A percentile compares a stretch with the other conserved stretches of the same genome.
Evolutionary conservation across 1,140 invertebrate genomes (phyloP).

Genomic region (Ostrea denselamellosa): DNA sequence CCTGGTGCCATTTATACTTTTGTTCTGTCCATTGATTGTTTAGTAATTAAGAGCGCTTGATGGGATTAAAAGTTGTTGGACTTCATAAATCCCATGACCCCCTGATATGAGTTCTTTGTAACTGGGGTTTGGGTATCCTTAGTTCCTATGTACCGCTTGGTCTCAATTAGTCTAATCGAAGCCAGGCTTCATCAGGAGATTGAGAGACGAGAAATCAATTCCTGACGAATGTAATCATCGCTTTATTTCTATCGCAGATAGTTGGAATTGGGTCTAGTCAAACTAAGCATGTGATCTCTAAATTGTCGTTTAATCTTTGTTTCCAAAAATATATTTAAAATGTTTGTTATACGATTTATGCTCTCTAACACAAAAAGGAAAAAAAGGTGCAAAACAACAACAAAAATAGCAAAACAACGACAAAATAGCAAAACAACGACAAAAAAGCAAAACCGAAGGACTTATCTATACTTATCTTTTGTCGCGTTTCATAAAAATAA

Average conservation of each 20-base stretch:
- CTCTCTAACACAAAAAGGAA: no score
- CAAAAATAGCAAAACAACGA: no score
- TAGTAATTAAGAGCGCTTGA: constrained; percentile 13
- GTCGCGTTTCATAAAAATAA: no score
- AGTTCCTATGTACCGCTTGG: background rate
- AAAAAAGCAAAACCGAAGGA: no score
- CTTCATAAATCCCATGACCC: background rate
- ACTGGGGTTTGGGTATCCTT: background rate
- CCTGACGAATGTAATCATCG: background rate
- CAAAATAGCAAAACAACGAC: no score
- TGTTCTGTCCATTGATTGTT: constrained; percentile 20
- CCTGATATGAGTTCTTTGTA: background rate
- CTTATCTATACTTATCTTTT: no score
- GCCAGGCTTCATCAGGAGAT: constrained; percentile 8
- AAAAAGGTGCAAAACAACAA: no score
- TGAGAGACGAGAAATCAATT: background rate
- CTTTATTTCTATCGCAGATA: background rate
- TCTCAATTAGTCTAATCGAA: constrained; percentile 33
- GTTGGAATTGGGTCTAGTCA: background rate
- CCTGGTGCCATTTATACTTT: constrained; percentile 23
- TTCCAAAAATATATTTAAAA: no score
- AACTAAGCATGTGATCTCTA: background rate
- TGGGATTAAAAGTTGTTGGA: constrained; percentile 23
- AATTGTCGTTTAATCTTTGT: background rate
- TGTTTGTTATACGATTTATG: no score